These are phyloP conservation scores for Brassicogethes aeneus DNA, from an alignment of 2,888 invertebrate species.

Conservation along the genomic window DNA sequence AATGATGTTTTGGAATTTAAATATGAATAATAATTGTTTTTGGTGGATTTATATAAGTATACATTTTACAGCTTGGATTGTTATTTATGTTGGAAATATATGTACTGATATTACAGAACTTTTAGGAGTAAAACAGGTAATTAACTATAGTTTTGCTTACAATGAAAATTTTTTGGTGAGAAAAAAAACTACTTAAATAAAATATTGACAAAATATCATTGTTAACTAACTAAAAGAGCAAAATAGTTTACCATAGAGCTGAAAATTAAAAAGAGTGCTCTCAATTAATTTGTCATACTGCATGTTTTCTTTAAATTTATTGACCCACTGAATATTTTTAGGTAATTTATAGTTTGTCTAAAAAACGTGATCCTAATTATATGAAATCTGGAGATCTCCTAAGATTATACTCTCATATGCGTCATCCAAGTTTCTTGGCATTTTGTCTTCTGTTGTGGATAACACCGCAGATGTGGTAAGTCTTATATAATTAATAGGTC, in stretches of 20 bases:
- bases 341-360: slow-evolving; percentile 48
- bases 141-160: too few species aligned
- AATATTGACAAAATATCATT: too few species aligned
- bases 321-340: slow-evolving; percentile 18
- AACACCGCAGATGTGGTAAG: slow-evolving; percentile 50
- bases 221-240: too few species aligned
- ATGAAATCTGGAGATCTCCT: slow-evolving; percentile 47
- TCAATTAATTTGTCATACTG: too few species aligned
- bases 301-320: too few species aligned
- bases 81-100: slow-evolving; percentile 52
- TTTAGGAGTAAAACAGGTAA: slow-evolving; percentile 50
- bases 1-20: slow-evolving; percentile 47
- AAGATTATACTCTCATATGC: slow-evolving; percentile 47
- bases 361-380: slow-evolving; percentile 43
- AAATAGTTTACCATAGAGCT: too few species aligned
- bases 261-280: too few species aligned
- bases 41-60: slow-evolving; percentile 44
- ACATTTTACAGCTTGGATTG: slow-evolving; percentile 47
- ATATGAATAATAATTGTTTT: slow-evolving; percentile 39
- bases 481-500: too few species aligned
- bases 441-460: slow-evolving; percentile 50
- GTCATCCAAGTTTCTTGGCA: slow-evolving; percentile 55
- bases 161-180: too few species aligned
- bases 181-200: too few species aligned
- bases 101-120: slow-evolving; percentile 55